Evolutionary conservation across 2,797 vertebrate species (phyloP).

Genomic region (Acomys russatus): DNA sequence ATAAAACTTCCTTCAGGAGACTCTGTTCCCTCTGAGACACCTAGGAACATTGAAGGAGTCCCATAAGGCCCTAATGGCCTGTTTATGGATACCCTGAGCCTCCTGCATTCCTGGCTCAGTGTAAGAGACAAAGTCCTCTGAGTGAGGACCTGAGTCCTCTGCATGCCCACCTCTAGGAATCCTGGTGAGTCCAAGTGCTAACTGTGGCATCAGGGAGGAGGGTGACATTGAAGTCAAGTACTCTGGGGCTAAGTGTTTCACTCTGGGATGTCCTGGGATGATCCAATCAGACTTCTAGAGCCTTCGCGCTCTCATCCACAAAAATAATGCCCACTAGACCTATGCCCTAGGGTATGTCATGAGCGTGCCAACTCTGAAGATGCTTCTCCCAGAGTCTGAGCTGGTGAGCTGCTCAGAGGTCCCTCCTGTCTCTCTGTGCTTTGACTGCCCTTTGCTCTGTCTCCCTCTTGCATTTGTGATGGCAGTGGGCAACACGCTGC

Average conservation of each 20-base stretch:
- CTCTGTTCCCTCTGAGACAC: not conserved
- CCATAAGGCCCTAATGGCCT: rapidly evolving
- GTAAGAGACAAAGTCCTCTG: not conserved
- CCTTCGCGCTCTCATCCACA: not conserved
- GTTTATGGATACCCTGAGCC: rapidly evolving
- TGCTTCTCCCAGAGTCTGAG: not conserved
- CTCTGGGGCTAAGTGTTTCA: too few species aligned
- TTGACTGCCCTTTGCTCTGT: not conserved
- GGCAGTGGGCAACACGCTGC: not conserved
- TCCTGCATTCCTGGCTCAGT: not conserved
- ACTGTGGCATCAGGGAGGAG: not conserved
- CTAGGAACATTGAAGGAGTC: not conserved
- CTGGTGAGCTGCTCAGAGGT: not conserved
- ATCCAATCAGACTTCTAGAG: not conserved
- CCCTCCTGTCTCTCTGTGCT: too few species aligned
- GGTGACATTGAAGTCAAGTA: not conserved
- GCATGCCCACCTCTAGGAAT: not conserved
- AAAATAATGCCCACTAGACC: rapidly evolving
- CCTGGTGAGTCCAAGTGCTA: not conserved
- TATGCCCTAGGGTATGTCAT: not conserved
- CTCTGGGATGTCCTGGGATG: not conserved
- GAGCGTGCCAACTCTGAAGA: not conserved
- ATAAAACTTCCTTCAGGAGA: not conserved
- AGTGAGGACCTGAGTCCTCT: not conserved
- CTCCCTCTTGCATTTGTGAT: not conserved